Evolutionary conservation across 2,888 invertebrate genomes (phyloP), one percentile per base, ranked within the genome.

Genomic region (Heteromurus nitidus): DNA sequence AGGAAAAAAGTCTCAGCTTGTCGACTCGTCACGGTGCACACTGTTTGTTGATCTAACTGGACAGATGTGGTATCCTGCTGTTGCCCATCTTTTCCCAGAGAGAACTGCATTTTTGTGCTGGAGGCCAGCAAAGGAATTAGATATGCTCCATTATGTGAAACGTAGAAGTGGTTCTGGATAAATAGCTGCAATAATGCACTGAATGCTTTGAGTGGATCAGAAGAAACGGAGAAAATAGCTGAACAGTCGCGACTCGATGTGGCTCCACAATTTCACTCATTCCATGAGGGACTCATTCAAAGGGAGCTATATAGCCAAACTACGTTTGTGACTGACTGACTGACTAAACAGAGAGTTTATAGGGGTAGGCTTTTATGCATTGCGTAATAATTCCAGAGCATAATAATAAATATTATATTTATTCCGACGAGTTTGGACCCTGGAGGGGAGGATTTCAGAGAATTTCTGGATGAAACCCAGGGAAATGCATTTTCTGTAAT

Each of bases 11-110:
- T 68, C 68, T 62, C 77, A 64, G 77, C 76, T 70, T 77, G 64
- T 77, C 77, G 69, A 77, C 69, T 77, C 77, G 77, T 77, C 77
- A 77, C 68, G 70, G 70, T 69, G 77, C 69, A 69, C 64, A 70
- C 50, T 22, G 70, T 70, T 77, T 77, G 77, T 77, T 77, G 77
- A 77, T 69, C 53, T 69, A 70, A 64, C 77, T 70, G 77, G 77
- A 77, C 77, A 77, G 69, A 62, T 77, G 77, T 70, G 77, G 70
- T 36, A 77, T 77, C 77, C 69, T 62, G 64, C 53, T 47, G 77
- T 11, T 44, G n/a, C 47, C 24, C 47, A n/a, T 30, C 24, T 50
- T 62, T 75, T 60, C 67, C 13, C 31, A 20, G n/a, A 30, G 11
- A 28, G 53, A 26, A 64, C 28, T 18, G 18, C 28, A 9, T 64